Base-by-base conservation (phyloP, 2,113 vertebrate species). In the Pomatorhinus ruficollis region DNA sequence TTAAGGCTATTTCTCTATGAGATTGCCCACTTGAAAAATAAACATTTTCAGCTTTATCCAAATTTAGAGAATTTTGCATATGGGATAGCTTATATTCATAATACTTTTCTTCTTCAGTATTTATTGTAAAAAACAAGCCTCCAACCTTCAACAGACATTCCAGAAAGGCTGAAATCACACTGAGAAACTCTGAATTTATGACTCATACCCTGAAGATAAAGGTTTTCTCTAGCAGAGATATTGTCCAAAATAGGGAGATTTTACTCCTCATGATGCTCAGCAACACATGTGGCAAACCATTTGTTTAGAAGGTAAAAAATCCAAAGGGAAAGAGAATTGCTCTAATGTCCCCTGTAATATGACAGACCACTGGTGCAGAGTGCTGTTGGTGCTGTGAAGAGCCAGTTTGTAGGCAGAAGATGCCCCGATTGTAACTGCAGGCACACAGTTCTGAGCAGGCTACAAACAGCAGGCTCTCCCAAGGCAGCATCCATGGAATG, bases 321-420 rank as follows among this genome's bases (percentile, higher is more conserved):
- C 17, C 18, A 61, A 66, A 71, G 18, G 28, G 25, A 44, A 70
- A 70, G 31, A 78, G 15, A 70, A 75, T 19, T 68, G 18, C 18
- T 59, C 15, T 66, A 22, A 37, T 33, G 9, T 17, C 5, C 42
- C 47, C 14, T 10, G 5, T 9, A n/a, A 50, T 12, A 45, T 0
- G 4, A 15, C n/a, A 59, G 23, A 35, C 4, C 70, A 18, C 15
- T 11, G 24, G 25, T n/a, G 11, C 63, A 60, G 69, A n/a, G 28
- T 18, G 21, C 31, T 79, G 18, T 5, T 57, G 31, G 28, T 21
- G 52, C 47, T 54, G 28, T 40, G 53, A 85, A 76, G 59, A 31
- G 14, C 0, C 0, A 60, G 9, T 27, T 4, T 4, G 20, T 12
- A 24, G 59, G 33, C 12, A 72, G 77, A 57, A 72, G 64, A 65